These are phyloP conservation scores for Boulengeromyrus knoepffleri DNA, from an alignment of 2,113 vertebrate species.

Conservation along the genomic window DNA sequence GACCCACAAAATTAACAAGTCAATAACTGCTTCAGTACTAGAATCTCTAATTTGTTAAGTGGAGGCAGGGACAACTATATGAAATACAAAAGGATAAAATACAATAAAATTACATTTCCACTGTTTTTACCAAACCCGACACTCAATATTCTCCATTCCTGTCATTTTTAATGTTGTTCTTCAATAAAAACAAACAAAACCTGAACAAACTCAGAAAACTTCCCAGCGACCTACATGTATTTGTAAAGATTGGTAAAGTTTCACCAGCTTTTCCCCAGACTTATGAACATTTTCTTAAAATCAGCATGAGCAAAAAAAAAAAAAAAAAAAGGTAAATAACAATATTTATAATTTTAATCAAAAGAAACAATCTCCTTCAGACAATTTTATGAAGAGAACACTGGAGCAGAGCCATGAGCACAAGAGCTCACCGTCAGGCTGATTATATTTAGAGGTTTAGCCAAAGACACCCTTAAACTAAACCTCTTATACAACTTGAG, in stretches of 20 bases:
- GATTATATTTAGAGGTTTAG: constrained; percentile 22
- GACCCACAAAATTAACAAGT: not conserved
- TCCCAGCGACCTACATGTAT: constrained; percentile 35
- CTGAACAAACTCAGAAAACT: constrained; percentile 31
- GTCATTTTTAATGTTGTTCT: not conserved
- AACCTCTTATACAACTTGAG: constrained; percentile 2
- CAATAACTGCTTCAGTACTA: not conserved
- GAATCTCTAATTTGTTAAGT: not conserved
- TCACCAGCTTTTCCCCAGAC: constrained; percentile 41
- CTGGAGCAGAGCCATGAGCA: constrained; percentile 8
- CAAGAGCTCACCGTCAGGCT: constrained; percentile 2
- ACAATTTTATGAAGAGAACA: constrained; percentile 17
- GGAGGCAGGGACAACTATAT: not conserved
- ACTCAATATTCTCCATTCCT: not conserved
- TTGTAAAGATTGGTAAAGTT: constrained; percentile 30
- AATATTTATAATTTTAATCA: constrained; percentile 54
- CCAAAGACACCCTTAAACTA: constrained; percentile 23
- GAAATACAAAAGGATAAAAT: not conserved
- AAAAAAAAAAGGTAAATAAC: constrained; percentile 53
- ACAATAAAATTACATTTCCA: not conserved
- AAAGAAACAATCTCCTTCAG: constrained; percentile 48
- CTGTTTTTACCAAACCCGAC: not conserved
- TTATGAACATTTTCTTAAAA: constrained; percentile 49
- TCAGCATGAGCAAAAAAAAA: constrained; percentile 46
- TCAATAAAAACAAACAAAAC: constrained; percentile 36